Evolutionary conservation across 2,797 vertebrate species (phyloP), one percentile per base, ranked within the genome.

Genomic region (Malurus splendens): DNA sequence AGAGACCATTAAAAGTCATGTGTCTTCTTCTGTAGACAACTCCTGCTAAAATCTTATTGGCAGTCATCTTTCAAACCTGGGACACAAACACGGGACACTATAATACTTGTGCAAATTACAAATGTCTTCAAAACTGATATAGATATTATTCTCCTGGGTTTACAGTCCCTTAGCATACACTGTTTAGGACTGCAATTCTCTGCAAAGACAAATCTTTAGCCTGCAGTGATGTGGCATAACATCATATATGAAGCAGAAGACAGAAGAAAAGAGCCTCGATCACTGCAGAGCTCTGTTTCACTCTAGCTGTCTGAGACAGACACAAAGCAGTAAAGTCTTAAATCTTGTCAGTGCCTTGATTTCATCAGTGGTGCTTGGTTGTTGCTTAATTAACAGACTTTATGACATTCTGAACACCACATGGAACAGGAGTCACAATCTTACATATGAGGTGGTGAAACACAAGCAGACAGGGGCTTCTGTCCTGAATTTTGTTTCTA

Each of bases 201-300:
- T 85, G 57, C 72, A 91, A 95, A 94, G 90, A 76, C 33, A 64
- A 85, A 81, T n/a, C 72, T 60, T 84, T 90, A 95, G 70, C 84
- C 86, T 86, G 82, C 20, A 10, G 59, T 86, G 94, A 78, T 78
- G 61, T 89, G 88, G 42, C 54, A 82, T 0, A 12, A 27, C 30
- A 86, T 8, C 14, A 6, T 74, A 52, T 79, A 83, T 62, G 64
- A 93, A 87, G 86, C 76, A 87, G 78, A 73, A 86, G 41, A 52
- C 8, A 5, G 41, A 68, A 92, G 67, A 68, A 86, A 77, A 86
- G 68, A 88, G 16, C 60, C n/a, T 56, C 67, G 56, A 48, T 86
- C 60, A 79, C 47, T 81, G 90, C 55, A 91, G 79, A 72, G 54
- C 75, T 30, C 18, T 62, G 23, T 75, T 93, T 87, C 18, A 15